phyloP scores from a whole-genome alignment of 2,113 vertebrate genomes.

The Myiozetetes cayanensis region DNA sequence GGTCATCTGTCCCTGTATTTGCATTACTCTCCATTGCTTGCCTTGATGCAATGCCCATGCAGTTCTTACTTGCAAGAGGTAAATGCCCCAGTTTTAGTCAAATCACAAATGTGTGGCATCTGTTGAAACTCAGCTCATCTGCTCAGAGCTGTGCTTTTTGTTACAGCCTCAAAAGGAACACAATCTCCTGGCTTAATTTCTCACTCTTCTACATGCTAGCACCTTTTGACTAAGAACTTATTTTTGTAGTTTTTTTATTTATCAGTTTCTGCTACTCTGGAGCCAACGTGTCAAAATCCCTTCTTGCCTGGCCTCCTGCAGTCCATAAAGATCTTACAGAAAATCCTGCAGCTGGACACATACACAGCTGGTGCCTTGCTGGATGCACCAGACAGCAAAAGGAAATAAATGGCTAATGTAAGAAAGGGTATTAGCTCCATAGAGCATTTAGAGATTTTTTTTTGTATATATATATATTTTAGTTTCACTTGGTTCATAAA shows the following conservation, averaged over 20 bases:
- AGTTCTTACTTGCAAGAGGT: neutral
- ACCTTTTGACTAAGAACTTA: neutral
- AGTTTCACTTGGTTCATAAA: neutral
- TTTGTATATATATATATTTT: neutral
- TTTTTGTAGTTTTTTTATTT: neutral
- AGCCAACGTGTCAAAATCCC: neutral
- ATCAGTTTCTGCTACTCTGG: neutral
- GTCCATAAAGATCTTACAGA: neutral
- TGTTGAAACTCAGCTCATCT: neutral
- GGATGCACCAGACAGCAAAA: neutral
- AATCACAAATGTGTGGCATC: neutral
- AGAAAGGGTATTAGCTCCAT: neutral
- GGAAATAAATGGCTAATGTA: neutral
- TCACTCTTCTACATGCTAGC: neutral
- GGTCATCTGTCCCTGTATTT: neutral
- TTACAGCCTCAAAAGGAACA: neutral
- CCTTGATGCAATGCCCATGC: neutral
- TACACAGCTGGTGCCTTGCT: neutral
- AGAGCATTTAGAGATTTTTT: neutral
- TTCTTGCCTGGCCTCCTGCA: neutral
- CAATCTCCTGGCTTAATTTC: neutral
- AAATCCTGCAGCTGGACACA: neutral
- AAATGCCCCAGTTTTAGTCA: neutral
- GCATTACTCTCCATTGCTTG: neutral
- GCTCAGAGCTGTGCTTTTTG: neutral